phyloP scores from a whole-genome alignment of 2,113 vertebrate genomes.

The Grallaria varia region DNA sequence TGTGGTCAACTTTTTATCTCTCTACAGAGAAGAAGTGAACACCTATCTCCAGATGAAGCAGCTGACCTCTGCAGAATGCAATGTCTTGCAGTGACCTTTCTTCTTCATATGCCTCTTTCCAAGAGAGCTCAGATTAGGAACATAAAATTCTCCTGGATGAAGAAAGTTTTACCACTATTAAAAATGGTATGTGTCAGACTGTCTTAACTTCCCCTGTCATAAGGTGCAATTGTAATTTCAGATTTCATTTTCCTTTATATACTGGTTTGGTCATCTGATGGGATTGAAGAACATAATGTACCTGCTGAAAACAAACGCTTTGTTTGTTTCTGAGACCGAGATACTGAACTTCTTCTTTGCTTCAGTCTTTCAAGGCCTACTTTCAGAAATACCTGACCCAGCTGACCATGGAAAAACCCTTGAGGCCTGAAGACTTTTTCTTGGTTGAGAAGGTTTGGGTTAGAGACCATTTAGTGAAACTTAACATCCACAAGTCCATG shows the following conservation, averaged over 20 bases:
- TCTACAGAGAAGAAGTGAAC: slow-evolving; percentile 12
- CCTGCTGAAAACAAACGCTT: not conserved
- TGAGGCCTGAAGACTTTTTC: not conserved
- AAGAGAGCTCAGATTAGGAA: slow-evolving; percentile 35
- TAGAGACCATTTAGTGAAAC: not conserved
- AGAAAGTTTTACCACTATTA: slow-evolving; percentile 1
- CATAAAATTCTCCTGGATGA: not conserved
- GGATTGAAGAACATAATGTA: not conserved
- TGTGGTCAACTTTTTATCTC: not conserved
- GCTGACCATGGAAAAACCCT: not conserved
- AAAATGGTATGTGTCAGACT: slow-evolving; percentile 7
- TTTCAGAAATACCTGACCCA: not conserved
- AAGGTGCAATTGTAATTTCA: not conserved
- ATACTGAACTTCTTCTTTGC: not conserved
- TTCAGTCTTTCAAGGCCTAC: not conserved
- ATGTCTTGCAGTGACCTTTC: slow-evolving; percentile 44
- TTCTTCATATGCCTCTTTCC: slow-evolving; percentile 39
- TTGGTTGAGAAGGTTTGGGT: not conserved
- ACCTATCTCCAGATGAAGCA: not conserved
- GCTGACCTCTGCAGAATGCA: slow-evolving; percentile 50
- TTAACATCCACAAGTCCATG: not conserved
- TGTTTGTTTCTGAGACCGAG: not conserved
- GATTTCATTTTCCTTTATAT: not conserved
- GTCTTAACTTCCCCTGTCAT: not conserved
- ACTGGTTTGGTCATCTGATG: not conserved